Conservation (phyloP, 2,888 invertebrate species). For the Microplitis deprimator region DNA sequence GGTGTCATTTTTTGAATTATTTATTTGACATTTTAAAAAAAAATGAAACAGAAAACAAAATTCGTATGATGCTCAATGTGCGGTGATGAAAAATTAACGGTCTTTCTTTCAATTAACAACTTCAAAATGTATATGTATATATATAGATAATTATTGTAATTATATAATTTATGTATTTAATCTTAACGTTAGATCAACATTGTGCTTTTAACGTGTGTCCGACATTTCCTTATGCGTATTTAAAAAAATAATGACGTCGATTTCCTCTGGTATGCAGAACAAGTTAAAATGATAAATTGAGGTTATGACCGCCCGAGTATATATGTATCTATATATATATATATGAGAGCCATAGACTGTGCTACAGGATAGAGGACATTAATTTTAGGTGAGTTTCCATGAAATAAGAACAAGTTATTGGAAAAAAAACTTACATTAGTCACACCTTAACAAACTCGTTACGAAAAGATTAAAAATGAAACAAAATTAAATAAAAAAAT, state of each 20-base stretch:
- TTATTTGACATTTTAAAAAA: neutral
- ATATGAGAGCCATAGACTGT: conserved; percentile 21
- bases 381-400: conserved; percentile 41
- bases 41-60: neutral
- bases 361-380: conserved; percentile 15
- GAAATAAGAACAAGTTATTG: conserved; percentile 1
- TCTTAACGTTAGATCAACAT: neutral
- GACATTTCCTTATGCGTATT: conserved; percentile 4
- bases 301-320: conserved; percentile 39
- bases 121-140: neutral
- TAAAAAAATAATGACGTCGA: conserved; percentile 23
- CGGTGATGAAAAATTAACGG: neutral
- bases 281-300: conserved; percentile 35
- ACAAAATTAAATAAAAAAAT: neutral
- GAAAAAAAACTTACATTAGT: neutral
- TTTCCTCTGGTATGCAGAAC: conserved; percentile 32
- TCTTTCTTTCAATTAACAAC: neutral
- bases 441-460: neutral
- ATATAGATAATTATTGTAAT: neutral
- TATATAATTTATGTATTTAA: neutral
- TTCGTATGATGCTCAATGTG: neutral
- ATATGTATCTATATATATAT: neutral
- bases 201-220: neutral
- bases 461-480: neutral
- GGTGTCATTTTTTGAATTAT: neutral